phyloP scores from a whole-genome alignment of 23 tunicate species.

The Corella eumyota region DNA sequence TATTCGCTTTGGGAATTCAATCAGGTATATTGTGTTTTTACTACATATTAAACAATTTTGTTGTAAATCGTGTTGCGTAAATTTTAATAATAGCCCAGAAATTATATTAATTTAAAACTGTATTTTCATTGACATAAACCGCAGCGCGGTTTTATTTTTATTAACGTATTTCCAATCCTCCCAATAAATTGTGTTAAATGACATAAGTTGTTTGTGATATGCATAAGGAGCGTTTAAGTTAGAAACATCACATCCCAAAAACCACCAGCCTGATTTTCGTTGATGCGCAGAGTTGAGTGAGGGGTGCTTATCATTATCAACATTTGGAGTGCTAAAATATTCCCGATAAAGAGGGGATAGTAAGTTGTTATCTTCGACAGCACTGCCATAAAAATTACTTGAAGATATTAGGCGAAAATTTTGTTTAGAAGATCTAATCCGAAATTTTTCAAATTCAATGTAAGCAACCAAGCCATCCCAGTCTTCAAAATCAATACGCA shows the following conservation, averaged over 20 bases:
- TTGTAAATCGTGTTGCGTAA: too few relatives aligned
- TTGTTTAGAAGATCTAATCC: too few relatives aligned
- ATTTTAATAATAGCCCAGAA: too few relatives aligned
- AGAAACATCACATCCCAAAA: background rate
- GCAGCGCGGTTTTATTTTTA: background rate
- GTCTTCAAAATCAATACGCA: background rate
- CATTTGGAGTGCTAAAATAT: background rate
- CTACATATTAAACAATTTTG: too few relatives aligned
- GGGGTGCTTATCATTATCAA: background rate
- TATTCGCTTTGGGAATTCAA: too few relatives aligned
- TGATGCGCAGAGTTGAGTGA: background rate
- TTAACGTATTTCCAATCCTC: background rate
- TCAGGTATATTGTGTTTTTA: too few relatives aligned
- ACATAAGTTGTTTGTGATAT: background rate
- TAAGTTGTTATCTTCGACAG: too few relatives aligned
- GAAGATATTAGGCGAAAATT: too few relatives aligned
- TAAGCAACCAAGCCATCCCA: background rate
- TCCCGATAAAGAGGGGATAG: too few relatives aligned
- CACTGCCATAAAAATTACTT: too few relatives aligned
- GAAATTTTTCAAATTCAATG: background rate
- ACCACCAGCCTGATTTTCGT: constrained; percentile 3
- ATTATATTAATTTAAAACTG: background rate
- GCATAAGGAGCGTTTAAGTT: background rate
- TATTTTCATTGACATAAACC: background rate
- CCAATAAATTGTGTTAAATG: background rate